These are phyloP conservation scores for Amphiprion clarkii DNA, from an alignment of 2,797 vertebrate genomes.

Conservation along the genomic window DNA sequence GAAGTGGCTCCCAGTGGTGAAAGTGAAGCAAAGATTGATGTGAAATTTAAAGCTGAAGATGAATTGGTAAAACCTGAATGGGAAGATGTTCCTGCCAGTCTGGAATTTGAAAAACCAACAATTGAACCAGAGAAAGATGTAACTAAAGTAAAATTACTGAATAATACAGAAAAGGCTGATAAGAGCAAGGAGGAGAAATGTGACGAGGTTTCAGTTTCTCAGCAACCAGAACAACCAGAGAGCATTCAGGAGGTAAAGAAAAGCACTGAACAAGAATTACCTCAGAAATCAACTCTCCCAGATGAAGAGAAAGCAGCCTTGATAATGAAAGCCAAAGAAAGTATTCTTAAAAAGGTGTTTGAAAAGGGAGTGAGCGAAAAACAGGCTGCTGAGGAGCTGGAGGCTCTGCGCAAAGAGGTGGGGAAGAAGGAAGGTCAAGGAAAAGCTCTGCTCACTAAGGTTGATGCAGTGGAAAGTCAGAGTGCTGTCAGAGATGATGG, in stretches of 20 bases:
- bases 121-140: conserved; percentile 26
- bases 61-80: conserved; percentile 13
- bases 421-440: conserved; percentile 61
- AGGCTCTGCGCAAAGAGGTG: conserved; percentile 74
- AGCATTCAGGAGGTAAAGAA: conserved; percentile 33
- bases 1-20: neutral
- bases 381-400: conserved; percentile 83
- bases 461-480: conserved; percentile 1
- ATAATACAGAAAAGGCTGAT: conserved; percentile 44
- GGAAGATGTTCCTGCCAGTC: conserved; percentile 9
- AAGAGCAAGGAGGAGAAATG: conserved; percentile 33
- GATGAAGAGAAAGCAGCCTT: conserved; percentile 79
- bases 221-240: conserved; percentile 38
- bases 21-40: conserved; percentile 11
- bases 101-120: neutral
- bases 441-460: conserved; percentile 5
- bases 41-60: conserved; percentile 14
- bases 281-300: conserved; percentile 65
- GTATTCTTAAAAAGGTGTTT: conserved; percentile 86
- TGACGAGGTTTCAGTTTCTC: conserved; percentile 32
- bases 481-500: conserved; percentile 11
- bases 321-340: conserved; percentile 85
- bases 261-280: conserved; percentile 38
- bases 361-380: conserved; percentile 82
- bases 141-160: neutral